Evolutionary conservation across 2,888 invertebrate species (phyloP).

Genomic region (Macaria notata): DNA sequence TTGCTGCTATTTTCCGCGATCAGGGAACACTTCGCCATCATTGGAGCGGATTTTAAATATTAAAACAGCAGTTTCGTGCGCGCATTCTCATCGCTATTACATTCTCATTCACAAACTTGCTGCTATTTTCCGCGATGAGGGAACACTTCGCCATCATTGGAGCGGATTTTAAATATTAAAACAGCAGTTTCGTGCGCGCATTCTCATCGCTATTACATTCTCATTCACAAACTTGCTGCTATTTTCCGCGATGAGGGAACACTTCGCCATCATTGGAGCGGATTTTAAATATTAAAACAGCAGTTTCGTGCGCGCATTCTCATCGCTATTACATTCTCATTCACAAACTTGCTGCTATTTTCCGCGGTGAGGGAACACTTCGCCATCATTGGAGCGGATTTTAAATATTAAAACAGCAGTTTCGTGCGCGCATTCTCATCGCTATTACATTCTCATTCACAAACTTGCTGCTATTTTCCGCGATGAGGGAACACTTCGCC

Average conservation of each 20-base stretch:
- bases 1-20: background rate
- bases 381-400: constrained; percentile 1
- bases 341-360: background rate
- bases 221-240: constrained; percentile 1
- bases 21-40: constrained; percentile 1
- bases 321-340: constrained; percentile 1
- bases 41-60: constrained; percentile 1
- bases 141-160: constrained; percentile 3
- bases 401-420: no score
- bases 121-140: background rate
- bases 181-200: no score
- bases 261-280: constrained; percentile 1
- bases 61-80: no score
- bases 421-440: background rate
- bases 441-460: constrained; percentile 2
- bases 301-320: no score
- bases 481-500: constrained; percentile 1
- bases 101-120: constrained; percentile 2
- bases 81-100: background rate
- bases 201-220: constrained; percentile 1
- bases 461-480: background rate
- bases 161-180: background rate
- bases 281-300: no score
- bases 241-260: background rate
- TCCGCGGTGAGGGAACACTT: constrained; percentile 1